These are phyloP conservation scores for Sciurus carolinensis DNA, from an alignment of 2,797 vertebrate species.

Conservation along the genomic window DNA sequence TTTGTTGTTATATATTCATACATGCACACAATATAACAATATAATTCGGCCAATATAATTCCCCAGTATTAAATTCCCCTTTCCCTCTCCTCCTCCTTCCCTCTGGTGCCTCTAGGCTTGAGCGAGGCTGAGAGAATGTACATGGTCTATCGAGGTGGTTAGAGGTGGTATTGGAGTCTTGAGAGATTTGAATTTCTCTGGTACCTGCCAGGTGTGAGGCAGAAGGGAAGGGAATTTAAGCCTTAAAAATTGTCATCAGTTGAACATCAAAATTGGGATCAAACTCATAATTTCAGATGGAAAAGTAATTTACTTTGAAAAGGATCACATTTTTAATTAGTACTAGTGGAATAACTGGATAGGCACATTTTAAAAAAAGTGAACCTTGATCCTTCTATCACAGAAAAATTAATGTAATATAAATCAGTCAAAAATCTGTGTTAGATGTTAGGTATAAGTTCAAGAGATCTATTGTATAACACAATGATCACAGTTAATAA, in stretches of 20 bases:
- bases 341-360: neutral
- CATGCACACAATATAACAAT: too few species aligned
- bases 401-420: neutral
- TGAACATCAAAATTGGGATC: neutral
- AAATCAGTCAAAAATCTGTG: neutral
- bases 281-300: neutral
- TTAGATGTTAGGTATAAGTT: neutral
- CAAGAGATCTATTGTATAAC: neutral
- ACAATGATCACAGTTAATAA: neutral
- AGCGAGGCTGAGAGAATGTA: neutral
- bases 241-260: neutral
- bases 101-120: neutral
- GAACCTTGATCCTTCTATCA: neutral
- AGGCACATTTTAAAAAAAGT: neutral
- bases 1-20: too few species aligned
- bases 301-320: neutral
- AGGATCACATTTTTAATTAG: neutral
- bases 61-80: too few species aligned
- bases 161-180: neutral
- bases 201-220: neutral
- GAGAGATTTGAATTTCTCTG: neutral
- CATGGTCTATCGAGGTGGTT: neutral
- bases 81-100: too few species aligned
- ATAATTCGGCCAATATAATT: too few species aligned
- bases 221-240: neutral